These are phyloP conservation scores for Eristalis tenax DNA, from an alignment of 2,888 invertebrate species.

Conservation along the genomic window DNA sequence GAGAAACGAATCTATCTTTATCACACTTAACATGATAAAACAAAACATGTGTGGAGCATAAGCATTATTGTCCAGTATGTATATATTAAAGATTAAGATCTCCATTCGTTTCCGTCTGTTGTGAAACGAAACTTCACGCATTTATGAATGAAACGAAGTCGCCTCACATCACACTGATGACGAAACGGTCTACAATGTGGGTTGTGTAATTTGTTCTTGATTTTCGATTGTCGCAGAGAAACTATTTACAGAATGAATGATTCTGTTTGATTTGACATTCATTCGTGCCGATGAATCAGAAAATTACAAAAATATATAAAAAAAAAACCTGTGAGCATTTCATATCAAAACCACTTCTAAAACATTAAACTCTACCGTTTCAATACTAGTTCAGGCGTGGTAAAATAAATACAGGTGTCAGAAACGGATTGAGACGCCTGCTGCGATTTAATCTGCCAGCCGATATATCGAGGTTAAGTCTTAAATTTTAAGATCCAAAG, in stretches of 20 bases:
- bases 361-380: too few relatives aligned
- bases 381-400: background rate
- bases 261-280: background rate
- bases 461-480: background rate
- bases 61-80: background rate
- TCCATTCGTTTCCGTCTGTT: background rate
- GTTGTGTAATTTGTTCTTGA: constrained; percentile 15
- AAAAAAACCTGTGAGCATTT: background rate
- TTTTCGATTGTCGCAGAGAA: background rate
- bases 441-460: background rate
- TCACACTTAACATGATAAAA: too few relatives aligned
- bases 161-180: background rate
- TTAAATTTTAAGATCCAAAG: background rate
- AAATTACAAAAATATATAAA: background rate
- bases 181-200: background rate
- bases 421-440: background rate
- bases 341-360: background rate
- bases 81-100: background rate
- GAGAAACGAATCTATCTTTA: background rate
- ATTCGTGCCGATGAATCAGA: background rate
- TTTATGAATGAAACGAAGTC: constrained; percentile 12
- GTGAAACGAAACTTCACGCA: background rate
- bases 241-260: background rate
- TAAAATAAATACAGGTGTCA: background rate
- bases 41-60: background rate